phyloP scores from a whole-genome alignment of 2,113 vertebrate species.

The Pogonocichla stellata region DNA sequence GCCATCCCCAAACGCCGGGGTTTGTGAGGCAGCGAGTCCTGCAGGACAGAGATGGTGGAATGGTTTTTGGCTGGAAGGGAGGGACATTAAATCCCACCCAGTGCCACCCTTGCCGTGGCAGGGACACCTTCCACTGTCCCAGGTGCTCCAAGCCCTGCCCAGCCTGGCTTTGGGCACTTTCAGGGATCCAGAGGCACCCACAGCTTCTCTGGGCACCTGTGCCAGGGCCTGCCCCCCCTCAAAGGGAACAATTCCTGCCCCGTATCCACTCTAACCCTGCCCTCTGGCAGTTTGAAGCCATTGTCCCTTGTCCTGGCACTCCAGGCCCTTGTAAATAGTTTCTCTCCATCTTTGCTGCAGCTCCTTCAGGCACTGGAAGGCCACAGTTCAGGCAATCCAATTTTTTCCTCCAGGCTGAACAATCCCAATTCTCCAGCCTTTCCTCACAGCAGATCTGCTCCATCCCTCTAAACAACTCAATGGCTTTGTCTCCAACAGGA shows the following conservation, averaged over 20 bases:
- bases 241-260: not conserved
- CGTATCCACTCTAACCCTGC: accelerated
- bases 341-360: not conserved
- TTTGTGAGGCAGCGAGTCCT: not conserved
- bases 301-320: not conserved
- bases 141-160: accelerated
- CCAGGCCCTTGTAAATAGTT: not conserved
- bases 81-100: accelerated
- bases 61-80: not conserved
- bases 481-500: not conserved
- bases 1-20: accelerated
- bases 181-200: not conserved
- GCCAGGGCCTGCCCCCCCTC: too few relatives aligned
- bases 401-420: not conserved
- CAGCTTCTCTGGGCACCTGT: not conserved
- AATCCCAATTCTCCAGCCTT: not conserved
- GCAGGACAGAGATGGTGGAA: accelerated
- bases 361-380: not conserved
- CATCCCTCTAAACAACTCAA: not conserved
- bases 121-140: accelerated
- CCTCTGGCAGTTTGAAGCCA: not conserved
- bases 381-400: not conserved
- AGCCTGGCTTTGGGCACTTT: accelerated
- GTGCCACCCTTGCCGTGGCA: not conserved
- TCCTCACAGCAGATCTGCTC: not conserved